phyloP scores from a whole-genome alignment of 2,888 invertebrate species.

The Marronus borbonicus region DNA sequence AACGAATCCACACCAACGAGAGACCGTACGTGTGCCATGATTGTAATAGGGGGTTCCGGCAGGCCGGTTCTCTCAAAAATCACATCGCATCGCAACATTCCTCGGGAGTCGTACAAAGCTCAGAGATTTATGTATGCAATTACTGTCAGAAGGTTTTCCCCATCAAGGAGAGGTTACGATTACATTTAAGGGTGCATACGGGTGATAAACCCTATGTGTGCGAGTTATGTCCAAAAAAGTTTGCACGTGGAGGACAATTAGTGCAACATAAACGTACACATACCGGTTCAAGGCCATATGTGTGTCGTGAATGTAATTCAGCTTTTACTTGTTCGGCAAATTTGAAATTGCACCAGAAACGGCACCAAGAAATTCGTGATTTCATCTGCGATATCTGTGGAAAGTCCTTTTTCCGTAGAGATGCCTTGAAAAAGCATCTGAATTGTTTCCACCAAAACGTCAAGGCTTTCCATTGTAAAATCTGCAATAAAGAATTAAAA shows the following conservation, averaged over 20 bases:
- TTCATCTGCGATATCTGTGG: constrained; percentile 87
- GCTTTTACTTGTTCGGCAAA: constrained; percentile 80
- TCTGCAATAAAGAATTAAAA: constrained; percentile 85
- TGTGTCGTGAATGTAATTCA: constrained; percentile 81
- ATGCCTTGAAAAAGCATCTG: constrained; percentile 84
- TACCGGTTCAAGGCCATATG: constrained; percentile 80
- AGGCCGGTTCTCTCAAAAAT: constrained; percentile 77
- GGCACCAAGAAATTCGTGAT: constrained; percentile 83
- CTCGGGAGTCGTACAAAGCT: constrained; percentile 65
- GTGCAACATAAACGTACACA: constrained; percentile 84
- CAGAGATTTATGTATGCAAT: constrained; percentile 77
- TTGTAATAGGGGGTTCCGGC: constrained; percentile 78
- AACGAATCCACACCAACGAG: constrained; percentile 78
- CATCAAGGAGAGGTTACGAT: constrained; percentile 81
- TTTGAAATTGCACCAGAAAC: constrained; percentile 77
- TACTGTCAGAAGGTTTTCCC: constrained; percentile 85
- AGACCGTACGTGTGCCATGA: constrained; percentile 76
- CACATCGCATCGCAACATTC: constrained; percentile 76
- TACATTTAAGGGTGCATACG: constrained; percentile 83
- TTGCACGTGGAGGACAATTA: constrained; percentile 83
- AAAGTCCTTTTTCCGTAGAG: constrained; percentile 82
- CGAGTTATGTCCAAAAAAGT: constrained; percentile 76
- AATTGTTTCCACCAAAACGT: constrained; percentile 83
- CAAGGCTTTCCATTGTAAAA: constrained; percentile 83
- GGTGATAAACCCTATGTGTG: constrained; percentile 81